Base-by-base conservation (phyloP, 2,113 vertebrate species). In the Prunella himalayana region DNA sequence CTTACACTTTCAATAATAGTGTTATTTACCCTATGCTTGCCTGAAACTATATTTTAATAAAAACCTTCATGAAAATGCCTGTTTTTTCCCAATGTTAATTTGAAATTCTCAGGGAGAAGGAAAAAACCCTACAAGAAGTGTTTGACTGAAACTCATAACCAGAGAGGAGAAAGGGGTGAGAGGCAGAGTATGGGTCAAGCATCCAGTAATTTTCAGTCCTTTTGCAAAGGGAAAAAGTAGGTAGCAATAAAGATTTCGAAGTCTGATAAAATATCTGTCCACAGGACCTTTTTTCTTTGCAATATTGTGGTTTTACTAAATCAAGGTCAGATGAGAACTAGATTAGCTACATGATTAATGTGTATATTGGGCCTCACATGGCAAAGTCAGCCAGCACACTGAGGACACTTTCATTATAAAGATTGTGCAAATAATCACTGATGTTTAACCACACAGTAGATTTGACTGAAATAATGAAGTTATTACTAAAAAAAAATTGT, bases 281-380 rank as follows among this genome's bases (percentile, higher is more conserved):
- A 83, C 72, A 91, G 61, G 61, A 94, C 47, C 44, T 76, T 80
- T 90, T 94, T 94, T 88, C 51, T 86, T 77, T 92, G 61, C 76
- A 89, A 16, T 92, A 68, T 71, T 92, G 60, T 93, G 70, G 53
- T 50, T 93, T 96, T 87, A 79, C 73, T 94, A 85, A 96, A 93
- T 73, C 87, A 94, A 96, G 91, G 94, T 94, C 78, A 96, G 85
- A 95, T 93, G 80, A 88, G 76, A 93, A 31, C 49, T 81, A 81
- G 91, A 95, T 95, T 94, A 96, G 69, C 89, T 80, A 8, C 35
- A 49, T 95, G 92, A 96, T 94, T 95, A 96, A 96, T 92, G 60
- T 72, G 61, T 82, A 69, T 95, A 66, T 90, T 88, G 22, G 41
- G 50, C 64, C 47, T 82, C 77, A 70, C 35, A 37, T 2, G 47